A percentile compares a stretch with the other conserved stretches of the same genome.
These are phyloP conservation scores for Fringilla coelebs DNA, from an alignment of 2,797 vertebrate genomes.

Conservation along the genomic window DNA sequence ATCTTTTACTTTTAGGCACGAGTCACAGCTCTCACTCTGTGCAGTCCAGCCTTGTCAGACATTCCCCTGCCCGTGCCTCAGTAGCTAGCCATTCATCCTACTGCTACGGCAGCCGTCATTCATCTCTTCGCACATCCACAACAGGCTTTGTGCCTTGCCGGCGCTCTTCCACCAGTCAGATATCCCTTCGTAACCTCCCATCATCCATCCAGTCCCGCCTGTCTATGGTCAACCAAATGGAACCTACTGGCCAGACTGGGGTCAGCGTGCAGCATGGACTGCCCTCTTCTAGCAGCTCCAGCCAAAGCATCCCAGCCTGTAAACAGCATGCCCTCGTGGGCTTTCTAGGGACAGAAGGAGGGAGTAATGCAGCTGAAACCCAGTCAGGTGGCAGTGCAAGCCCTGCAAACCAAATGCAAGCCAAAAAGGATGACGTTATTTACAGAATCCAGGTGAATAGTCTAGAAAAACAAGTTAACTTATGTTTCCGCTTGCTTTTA, in stretches of 20 bases:
- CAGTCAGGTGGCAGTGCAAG: constrained; percentile 75
- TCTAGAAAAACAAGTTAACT: constrained; percentile 4
- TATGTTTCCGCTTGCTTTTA: not conserved
- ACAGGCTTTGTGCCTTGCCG: constrained; percentile 93
- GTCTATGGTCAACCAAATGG: constrained; percentile 80
- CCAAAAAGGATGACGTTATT: constrained; percentile 92
- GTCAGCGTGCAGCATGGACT: constrained; percentile 72
- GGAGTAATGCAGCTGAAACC: constrained; percentile 68
- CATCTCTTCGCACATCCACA: constrained; percentile 90
- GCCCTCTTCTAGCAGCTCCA: constrained; percentile 92
- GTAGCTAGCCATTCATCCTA: constrained; percentile 94
- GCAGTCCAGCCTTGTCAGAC: constrained; percentile 89
- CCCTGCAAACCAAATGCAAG: constrained; percentile 80
- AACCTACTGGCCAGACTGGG: constrained; percentile 77
- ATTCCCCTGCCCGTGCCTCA: constrained; percentile 93
- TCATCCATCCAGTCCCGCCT: constrained; percentile 94
- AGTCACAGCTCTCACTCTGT: constrained; percentile 96
- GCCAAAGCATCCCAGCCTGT: constrained; percentile 96
- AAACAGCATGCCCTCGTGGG: constrained; percentile 92
- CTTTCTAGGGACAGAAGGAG: constrained; percentile 88
- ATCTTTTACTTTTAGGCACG: constrained; percentile 78
- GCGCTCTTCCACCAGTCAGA: constrained; percentile 95
- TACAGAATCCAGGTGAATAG: constrained; percentile 93
- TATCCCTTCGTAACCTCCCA: constrained; percentile 92
- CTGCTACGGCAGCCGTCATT: constrained; percentile 94